Percentiles rank a stretch among this genome's conserved stretches.
These are phyloP conservation scores for Lomographa bimaculata DNA, from an alignment of 2,888 invertebrate species.

Conservation along the genomic window DNA sequence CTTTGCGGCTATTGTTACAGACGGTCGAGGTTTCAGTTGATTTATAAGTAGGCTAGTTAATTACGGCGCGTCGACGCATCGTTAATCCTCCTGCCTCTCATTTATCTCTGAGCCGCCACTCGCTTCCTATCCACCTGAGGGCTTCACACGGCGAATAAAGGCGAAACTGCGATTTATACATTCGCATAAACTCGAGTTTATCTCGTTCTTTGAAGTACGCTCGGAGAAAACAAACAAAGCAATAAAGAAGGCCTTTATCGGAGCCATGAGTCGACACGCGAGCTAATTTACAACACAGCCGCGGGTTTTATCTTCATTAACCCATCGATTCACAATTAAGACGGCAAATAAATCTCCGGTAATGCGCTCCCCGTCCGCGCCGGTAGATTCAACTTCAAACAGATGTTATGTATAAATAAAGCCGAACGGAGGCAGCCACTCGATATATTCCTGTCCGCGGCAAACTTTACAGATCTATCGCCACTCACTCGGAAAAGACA, in stretches of 20 bases:
- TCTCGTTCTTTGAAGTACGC: constrained; percentile 81
- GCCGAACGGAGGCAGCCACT: constrained; percentile 82
- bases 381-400: constrained; percentile 82
- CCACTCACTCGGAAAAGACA: constrained; percentile 58
- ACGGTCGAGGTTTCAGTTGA: constrained; percentile 68
- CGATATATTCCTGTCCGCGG: constrained; percentile 83
- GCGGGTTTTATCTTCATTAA: constrained; percentile 84
- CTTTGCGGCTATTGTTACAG: constrained; percentile 76
- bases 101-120: constrained; percentile 59
- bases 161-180: constrained; percentile 64
- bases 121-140: constrained; percentile 42
- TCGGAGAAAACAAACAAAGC: constrained; percentile 82
- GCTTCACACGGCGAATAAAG: constrained; percentile 40
- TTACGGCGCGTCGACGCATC: constrained; percentile 68
- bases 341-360: constrained; percentile 82
- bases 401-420: constrained; percentile 84
- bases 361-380: constrained; percentile 81
- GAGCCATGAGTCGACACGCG: constrained; percentile 82
- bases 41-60: constrained; percentile 78
- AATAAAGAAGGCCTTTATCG: constrained; percentile 83
- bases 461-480: constrained; percentile 83
- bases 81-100: constrained; percentile 65
- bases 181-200: constrained; percentile 79
- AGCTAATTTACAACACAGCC: constrained; percentile 83
- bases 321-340: constrained; percentile 84